A percentile compares a stretch with the other conserved stretches of the same genome.
phyloP scores from a whole-genome alignment of 1,140 invertebrate genomes.

The Drosophila setifemur region DNA sequence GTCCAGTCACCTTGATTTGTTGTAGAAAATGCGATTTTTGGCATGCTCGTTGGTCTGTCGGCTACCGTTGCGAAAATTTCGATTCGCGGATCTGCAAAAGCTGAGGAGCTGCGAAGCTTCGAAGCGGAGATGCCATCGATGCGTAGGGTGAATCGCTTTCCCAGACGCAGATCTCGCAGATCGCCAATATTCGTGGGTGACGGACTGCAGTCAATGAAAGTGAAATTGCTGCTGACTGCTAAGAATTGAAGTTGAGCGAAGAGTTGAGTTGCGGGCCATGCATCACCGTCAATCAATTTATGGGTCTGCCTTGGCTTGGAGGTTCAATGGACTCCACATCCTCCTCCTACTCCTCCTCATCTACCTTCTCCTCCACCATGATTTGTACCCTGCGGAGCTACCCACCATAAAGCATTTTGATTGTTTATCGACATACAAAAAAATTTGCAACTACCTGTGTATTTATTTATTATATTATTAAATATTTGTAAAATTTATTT shows the following conservation, averaged over 20 bases:
- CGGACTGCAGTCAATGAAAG: constrained; percentile 62
- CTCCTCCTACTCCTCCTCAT: no score
- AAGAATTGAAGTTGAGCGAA: constrained; percentile 65
- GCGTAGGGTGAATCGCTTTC: constrained; percentile 69
- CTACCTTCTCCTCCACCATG: background rate
- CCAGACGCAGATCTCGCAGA: constrained; percentile 10
- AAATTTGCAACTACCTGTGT: no score
- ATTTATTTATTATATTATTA: no score
- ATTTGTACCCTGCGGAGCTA: background rate
- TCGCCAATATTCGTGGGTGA: constrained; percentile 42
- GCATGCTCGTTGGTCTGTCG: constrained; percentile 55
- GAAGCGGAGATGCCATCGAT: constrained; percentile 25
- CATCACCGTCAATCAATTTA: constrained; percentile 65
- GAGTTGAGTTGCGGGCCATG: constrained; percentile 11
- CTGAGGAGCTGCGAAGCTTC: background rate
- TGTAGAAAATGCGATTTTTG: constrained; percentile 80
- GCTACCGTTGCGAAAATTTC: constrained; percentile 39
- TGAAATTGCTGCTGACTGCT: constrained; percentile 39
- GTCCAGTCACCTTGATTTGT: constrained; percentile 81
- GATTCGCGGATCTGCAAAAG: no score
- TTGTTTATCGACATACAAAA: background rate
- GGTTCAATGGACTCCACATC: constrained; percentile 62
- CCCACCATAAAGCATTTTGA: background rate
- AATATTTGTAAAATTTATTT: no score
- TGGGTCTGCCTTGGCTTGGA: constrained; percentile 38